These are phyloP conservation scores for Maniola jurtina DNA, from an alignment of 1,140 invertebrate species.

Conservation along the genomic window DNA sequence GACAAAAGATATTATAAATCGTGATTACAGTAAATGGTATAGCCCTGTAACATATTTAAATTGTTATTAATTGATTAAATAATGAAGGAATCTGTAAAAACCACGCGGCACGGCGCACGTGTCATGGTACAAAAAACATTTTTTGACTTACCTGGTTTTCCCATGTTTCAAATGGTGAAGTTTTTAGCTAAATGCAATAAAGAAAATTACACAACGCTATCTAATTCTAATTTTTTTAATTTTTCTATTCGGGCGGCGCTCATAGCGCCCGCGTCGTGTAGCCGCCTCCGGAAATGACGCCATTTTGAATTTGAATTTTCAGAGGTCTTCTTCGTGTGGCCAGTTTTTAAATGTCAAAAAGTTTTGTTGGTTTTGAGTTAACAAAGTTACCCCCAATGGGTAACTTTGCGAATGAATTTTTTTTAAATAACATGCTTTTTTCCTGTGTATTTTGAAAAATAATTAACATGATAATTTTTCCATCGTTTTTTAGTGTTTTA, in stretches of 20 bases:
- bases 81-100: neutral
- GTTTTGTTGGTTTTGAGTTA: too few relatives aligned
- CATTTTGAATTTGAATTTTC: slow-evolving; percentile 61
- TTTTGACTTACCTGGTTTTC: slow-evolving; percentile 62
- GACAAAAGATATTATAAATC: too few relatives aligned
- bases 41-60: too few relatives aligned
- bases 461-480: too few relatives aligned
- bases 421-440: too few relatives aligned
- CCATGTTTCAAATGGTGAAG: slow-evolving; percentile 44
- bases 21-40: too few relatives aligned
- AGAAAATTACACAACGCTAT: slow-evolving; percentile 53
- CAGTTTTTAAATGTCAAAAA: slow-evolving; percentile 1
- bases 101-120: slow-evolving; percentile 41
- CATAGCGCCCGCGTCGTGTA: slow-evolving; percentile 54
- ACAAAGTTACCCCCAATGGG: too few relatives aligned
- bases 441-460: too few relatives aligned
- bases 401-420: too few relatives aligned
- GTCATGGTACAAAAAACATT: slow-evolving; percentile 8
- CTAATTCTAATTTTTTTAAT: slow-evolving; percentile 55
- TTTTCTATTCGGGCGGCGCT: slow-evolving; percentile 45
- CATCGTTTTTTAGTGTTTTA: too few relatives aligned
- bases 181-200: slow-evolving; percentile 23
- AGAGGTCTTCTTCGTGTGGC: neutral
- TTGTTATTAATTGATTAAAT: neutral
- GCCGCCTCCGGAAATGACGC: slow-evolving; percentile 58